These are phyloP conservation scores for Galagoides demidoff DNA, from an alignment of 2,797 vertebrate species.

Conservation along the genomic window DNA sequence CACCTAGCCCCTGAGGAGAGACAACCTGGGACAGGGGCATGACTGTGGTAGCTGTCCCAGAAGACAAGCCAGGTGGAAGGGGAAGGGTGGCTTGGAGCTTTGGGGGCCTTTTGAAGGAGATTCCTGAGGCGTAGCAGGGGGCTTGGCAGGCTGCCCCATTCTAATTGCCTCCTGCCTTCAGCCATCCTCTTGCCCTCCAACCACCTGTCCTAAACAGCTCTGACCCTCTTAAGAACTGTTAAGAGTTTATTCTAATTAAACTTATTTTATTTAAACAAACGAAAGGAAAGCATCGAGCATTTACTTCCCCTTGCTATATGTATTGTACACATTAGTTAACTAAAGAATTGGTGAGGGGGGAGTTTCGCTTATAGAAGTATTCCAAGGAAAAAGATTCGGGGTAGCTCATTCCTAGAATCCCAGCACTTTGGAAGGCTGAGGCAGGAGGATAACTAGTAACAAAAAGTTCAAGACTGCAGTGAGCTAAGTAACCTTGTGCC, in stretches of 20 bases:
- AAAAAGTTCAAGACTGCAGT: not conserved
- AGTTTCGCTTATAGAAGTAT: not conserved
- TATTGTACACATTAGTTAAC: not conserved
- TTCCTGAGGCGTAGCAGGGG: not conserved
- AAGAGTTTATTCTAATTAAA: not conserved
- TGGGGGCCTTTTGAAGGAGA: not conserved
- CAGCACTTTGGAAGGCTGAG: not conserved
- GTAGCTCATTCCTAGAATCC: not conserved
- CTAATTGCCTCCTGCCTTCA: not conserved
- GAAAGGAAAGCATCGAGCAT: not conserved
- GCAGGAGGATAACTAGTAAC: not conserved
- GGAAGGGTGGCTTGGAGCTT: not conserved
- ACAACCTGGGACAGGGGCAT: not conserved
- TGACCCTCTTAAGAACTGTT: not conserved
- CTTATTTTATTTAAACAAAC: no score
- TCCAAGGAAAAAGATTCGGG: not conserved
- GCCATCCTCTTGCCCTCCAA: not conserved
- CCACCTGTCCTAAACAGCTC: not conserved
- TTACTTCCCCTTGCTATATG: not conserved
- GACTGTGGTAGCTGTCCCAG: not conserved
- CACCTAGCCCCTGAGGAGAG: fast-evolving
- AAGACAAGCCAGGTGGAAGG: not conserved
- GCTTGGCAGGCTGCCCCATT: not conserved
- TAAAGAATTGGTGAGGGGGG: not conserved
- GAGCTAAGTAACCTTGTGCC: not conserved